Evolutionary conservation across 2,888 invertebrate genomes (phyloP).

Genomic region (Trissoscelio sp.): DNA sequence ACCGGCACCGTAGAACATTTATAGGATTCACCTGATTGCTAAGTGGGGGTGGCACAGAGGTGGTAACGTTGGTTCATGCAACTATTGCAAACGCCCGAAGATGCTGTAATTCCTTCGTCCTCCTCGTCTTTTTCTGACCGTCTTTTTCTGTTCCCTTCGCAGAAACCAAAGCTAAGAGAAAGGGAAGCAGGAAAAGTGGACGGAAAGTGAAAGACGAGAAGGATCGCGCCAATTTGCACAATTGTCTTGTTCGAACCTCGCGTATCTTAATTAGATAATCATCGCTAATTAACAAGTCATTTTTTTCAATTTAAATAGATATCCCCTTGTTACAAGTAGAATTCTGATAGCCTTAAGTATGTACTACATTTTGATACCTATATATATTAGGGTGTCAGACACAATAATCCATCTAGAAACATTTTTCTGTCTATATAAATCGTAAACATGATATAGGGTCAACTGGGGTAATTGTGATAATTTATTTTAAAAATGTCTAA

Average conservation of each 20-base stretch:
- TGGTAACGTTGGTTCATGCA: slow-evolving; percentile 77
- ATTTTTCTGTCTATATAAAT: too few relatives aligned
- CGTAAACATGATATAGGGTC: too few relatives aligned
- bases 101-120: slow-evolving; percentile 78
- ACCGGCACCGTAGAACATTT: slow-evolving; percentile 80
- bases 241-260: slow-evolving; percentile 9
- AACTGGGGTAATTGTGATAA: too few relatives aligned
- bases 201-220: slow-evolving; percentile 71
- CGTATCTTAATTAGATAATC: slow-evolving; percentile 13
- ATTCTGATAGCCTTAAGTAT: too few relatives aligned
- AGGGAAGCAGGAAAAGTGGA: slow-evolving; percentile 65
- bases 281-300: not conserved
- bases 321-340: too few relatives aligned
- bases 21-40: slow-evolving; percentile 82
- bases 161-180: slow-evolving; percentile 54
- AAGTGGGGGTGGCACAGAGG: slow-evolving; percentile 68
- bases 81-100: slow-evolving; percentile 77
- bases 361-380: too few relatives aligned
- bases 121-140: slow-evolving; percentile 37
- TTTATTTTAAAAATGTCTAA: too few relatives aligned
- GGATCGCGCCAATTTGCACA: slow-evolving; percentile 23
- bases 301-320: too few relatives aligned
- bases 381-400: too few relatives aligned
- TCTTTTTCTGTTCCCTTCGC: slow-evolving; percentile 58
- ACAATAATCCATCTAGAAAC: too few relatives aligned